phyloP scores from a whole-genome alignment of 2,888 invertebrate genomes.

The Cancer borealis region DNA sequence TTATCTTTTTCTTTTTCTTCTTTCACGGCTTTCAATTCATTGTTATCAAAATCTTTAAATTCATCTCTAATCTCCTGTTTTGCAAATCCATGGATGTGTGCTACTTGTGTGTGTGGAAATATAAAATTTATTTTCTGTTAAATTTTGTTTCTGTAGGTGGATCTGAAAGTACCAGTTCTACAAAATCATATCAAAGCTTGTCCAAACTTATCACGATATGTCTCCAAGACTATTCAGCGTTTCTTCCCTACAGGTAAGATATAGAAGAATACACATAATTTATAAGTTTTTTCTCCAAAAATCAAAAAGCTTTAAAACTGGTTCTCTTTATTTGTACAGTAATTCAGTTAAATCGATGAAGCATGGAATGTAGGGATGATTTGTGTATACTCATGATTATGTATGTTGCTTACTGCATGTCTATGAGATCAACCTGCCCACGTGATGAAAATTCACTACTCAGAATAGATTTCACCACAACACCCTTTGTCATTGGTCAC shows the following conservation, averaged over 20 bases:
- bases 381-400: neutral
- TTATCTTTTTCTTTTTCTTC: too few species aligned
- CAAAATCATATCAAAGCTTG: constrained; percentile 76
- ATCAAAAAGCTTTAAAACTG: neutral
- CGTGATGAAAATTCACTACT: too few species aligned
- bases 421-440: too few species aligned
- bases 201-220: constrained; percentile 74
- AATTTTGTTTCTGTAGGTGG: constrained; percentile 59
- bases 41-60: neutral
- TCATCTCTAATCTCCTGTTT: too few species aligned
- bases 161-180: constrained; percentile 72
- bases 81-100: too few species aligned
- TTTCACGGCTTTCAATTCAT: too few species aligned
- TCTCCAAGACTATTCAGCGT: constrained; percentile 70
- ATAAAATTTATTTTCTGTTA: neutral
- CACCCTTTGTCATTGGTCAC: too few species aligned
- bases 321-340: neutral
- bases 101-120: neutral
- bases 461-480: too few species aligned
- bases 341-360: neutral
- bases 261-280: neutral
- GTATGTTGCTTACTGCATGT: too few species aligned
- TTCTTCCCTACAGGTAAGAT: constrained; percentile 71
- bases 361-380: too few species aligned
- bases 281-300: neutral